A percentile compares a stretch with the other conserved stretches of the same genome.
These are phyloP conservation scores for Anguilla japonica DNA, from an alignment of 2,113 vertebrate genomes.

Conservation along the genomic window DNA sequence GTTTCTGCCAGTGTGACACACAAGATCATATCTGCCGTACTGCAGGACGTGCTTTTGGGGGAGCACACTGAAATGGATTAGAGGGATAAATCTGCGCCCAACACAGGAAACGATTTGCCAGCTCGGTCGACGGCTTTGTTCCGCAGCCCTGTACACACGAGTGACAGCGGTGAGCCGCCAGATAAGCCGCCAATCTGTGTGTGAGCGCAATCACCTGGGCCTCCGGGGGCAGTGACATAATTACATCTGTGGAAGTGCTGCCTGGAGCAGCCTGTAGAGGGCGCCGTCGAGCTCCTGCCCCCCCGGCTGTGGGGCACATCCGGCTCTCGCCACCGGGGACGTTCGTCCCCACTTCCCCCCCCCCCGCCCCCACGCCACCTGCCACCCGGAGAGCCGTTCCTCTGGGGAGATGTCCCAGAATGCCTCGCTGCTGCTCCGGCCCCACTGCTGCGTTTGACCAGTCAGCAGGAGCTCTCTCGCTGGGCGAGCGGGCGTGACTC, in stretches of 20 bases:
- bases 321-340: background rate
- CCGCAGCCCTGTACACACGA: too few relatives aligned
- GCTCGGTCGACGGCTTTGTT: background rate
- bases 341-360: background rate
- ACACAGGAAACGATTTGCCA: background rate
- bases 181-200: background rate
- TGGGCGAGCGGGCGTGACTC: background rate
- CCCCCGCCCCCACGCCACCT: background rate
- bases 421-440: background rate
- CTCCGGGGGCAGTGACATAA: background rate
- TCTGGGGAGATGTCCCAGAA: background rate
- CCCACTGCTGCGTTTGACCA: background rate
- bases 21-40: background rate
- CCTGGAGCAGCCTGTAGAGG: background rate
- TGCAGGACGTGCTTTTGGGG: background rate
- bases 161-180: background rate
- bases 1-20: background rate
- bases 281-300: constrained; percentile 10
- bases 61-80: background rate
- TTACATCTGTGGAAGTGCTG: background rate
- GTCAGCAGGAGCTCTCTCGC: background rate
- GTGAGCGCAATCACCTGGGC: background rate
- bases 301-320: background rate
- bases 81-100: too few relatives aligned
- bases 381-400: background rate